Conservation (phyloP, 2,797 vertebrate genomes). For the Tarsius wallacei region DNA sequence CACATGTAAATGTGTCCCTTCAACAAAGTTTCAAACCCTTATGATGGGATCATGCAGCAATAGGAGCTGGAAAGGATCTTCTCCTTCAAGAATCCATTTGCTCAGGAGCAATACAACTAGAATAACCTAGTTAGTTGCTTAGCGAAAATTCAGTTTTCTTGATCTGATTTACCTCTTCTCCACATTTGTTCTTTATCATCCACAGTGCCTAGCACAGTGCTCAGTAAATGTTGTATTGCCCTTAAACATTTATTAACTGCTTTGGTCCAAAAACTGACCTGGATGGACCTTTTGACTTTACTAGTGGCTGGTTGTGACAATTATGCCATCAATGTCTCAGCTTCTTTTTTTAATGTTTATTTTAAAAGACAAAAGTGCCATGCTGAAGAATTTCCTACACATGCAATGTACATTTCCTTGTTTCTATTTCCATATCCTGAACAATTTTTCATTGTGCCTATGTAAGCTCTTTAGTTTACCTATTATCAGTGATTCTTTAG, state of each 20-base stretch:
- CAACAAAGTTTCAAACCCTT: neutral
- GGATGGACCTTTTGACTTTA: neutral
- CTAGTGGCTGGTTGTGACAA: neutral
- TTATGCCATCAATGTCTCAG: constrained; percentile 20
- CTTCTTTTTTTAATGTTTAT: constrained; percentile 57
- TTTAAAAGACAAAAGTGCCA: constrained; percentile 43
- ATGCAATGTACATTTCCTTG: constrained; percentile 4
- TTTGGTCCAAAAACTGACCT: constrained; percentile 28
- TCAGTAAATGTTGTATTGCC: constrained; percentile 27
- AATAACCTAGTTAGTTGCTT: constrained; percentile 10
- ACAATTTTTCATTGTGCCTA: constrained; percentile 57
- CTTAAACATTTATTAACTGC: constrained; percentile 4
- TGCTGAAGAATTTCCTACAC: neutral
- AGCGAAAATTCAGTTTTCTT: neutral
- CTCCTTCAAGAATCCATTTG: neutral
- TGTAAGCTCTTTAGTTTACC: constrained; percentile 68
- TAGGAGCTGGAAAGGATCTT: neutral
- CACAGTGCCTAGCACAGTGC: neutral
- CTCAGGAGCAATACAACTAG: neutral
- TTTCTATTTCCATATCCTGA: constrained; percentile 49
- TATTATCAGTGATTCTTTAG: constrained; percentile 64
- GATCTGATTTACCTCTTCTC: neutral
- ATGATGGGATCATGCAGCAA: neutral
- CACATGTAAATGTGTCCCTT: neutral
- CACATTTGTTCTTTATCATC: constrained; percentile 22